These are phyloP conservation scores for Arvicanthis niloticus DNA, from an alignment of 2,113 vertebrate species.

Conservation along the genomic window DNA sequence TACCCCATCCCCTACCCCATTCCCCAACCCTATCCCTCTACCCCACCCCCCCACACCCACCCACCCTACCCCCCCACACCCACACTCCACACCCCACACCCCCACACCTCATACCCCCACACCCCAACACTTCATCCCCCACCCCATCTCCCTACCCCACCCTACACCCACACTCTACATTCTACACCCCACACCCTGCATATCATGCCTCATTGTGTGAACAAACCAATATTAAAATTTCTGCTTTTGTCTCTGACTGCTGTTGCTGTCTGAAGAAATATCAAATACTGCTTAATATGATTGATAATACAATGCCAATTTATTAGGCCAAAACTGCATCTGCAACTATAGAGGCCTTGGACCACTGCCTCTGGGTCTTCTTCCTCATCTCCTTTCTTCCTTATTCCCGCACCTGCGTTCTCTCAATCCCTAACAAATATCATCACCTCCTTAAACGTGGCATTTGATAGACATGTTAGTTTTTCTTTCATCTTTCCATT, in stretches of 20 bases:
- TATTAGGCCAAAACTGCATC: not conserved
- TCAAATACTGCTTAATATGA: slow-evolving; percentile 14
- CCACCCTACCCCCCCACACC: no score
- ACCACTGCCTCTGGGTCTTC: not conserved
- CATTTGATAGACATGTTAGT: not conserved
- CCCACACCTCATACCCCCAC: no score
- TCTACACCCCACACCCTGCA: no score
- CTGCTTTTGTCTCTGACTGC: not conserved
- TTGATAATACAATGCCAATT: slow-evolving; percentile 38
- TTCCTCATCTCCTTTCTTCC: not conserved
- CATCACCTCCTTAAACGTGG: not conserved
- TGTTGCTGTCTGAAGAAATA: slow-evolving; percentile 41
- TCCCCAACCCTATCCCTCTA: not conserved
- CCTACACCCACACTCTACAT: no score
- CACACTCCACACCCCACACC: no score
- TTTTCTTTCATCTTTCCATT: not conserved
- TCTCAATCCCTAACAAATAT: not conserved
- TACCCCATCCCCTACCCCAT: not conserved
- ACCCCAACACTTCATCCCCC: no score
- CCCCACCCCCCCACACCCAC: no score
- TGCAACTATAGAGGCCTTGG: not conserved
- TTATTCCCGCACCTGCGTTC: no score
- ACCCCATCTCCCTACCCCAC: no score
- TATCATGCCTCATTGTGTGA: not conserved
- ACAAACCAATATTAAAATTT: slow-evolving; percentile 36